Percentiles rank a stretch among this genome's conserved stretches.
Conservation (phyloP, 2,113 vertebrate species). For the Electrona antarctica region DNA sequence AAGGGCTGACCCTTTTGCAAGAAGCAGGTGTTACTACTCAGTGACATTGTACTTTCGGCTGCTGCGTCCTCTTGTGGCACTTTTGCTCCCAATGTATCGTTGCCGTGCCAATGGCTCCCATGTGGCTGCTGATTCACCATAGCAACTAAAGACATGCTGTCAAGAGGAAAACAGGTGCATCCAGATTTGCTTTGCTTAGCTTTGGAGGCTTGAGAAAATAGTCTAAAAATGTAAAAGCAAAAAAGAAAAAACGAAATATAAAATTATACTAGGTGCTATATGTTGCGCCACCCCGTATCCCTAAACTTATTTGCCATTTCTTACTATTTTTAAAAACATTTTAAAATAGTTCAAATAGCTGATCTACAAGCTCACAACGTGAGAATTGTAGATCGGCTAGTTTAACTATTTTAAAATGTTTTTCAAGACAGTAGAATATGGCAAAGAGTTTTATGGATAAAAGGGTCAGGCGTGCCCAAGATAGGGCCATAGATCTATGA, state of each 20-base stretch:
- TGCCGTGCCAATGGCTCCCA: slow-evolving; percentile 50
- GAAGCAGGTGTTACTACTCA: background rate
- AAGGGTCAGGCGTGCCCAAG: no score
- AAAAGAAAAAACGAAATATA: background rate
- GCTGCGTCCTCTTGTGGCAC: slow-evolving; percentile 28
- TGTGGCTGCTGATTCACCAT: slow-evolving; percentile 53
- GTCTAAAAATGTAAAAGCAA: background rate
- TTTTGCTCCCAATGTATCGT: slow-evolving; percentile 56
- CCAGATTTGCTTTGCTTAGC: slow-evolving; percentile 16
- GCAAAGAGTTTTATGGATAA: no score
- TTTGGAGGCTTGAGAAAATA: background rate
- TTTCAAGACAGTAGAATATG: no score
- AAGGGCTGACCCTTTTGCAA: background rate
- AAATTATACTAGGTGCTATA: no score
- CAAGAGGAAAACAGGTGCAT: slow-evolving; percentile 52
- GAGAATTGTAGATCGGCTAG: no score
- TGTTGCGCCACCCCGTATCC: no score
- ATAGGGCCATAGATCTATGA: no score
- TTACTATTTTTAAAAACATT: background rate
- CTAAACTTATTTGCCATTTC: no score
- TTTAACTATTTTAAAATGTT: no score
- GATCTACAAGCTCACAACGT: no score
- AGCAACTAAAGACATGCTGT: slow-evolving; percentile 48
- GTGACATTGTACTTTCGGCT: slow-evolving; percentile 19
- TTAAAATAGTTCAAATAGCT: background rate